Percentiles rank a stretch among this genome's conserved stretches.
Conservation (phyloP, 2,113 vertebrate genomes). For the Zingel zingel region DNA sequence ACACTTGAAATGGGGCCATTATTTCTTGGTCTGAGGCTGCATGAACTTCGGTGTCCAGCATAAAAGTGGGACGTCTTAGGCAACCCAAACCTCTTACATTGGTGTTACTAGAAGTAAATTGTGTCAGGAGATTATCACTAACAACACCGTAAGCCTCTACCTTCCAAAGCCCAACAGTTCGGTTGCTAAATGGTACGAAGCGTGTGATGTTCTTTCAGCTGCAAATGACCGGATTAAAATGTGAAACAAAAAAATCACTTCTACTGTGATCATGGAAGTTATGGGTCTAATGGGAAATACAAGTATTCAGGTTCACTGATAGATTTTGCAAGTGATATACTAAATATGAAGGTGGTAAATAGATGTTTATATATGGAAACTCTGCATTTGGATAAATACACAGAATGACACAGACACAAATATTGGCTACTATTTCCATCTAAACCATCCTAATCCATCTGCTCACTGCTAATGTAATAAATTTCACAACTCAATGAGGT, state of each 20-base stretch:
- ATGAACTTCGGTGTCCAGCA: neutral
- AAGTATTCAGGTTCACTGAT: neutral
- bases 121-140: neutral
- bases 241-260: too few species aligned
- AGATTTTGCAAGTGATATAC: neutral
- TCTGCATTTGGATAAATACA: neutral
- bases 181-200: neutral
- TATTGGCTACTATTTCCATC: slow-evolving; percentile 11
- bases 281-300: neutral
- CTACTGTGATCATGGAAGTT: neutral
- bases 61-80: neutral
- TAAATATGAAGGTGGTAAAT: neutral
- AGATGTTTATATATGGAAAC: neutral
- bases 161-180: neutral
- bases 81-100: neutral
- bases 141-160: neutral
- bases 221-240: neutral
- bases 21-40: neutral
- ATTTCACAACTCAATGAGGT: slow-evolving; percentile 55
- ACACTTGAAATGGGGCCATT: neutral
- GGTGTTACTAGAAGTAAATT: neutral
- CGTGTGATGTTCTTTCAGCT: neutral
- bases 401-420: neutral
- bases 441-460: slow-evolving; percentile 19
- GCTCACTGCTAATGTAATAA: slow-evolving; percentile 62